These are phyloP conservation scores for Abscondita cerata DNA, from an alignment of 2,888 invertebrate species.

Conservation along the genomic window DNA sequence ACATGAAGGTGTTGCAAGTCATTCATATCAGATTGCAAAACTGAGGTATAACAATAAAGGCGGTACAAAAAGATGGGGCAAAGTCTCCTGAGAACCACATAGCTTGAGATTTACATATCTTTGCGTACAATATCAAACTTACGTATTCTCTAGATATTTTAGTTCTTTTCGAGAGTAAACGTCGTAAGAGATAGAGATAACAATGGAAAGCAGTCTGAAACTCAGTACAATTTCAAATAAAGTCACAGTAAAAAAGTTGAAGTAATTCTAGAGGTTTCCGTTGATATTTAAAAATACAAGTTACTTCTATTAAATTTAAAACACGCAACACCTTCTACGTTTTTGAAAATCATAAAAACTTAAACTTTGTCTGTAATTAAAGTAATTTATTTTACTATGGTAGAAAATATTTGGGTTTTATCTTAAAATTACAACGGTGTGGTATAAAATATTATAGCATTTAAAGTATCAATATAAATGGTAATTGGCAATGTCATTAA, in stretches of 20 bases:
- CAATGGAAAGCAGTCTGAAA: not conserved
- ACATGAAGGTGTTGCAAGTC: constrained; percentile 42
- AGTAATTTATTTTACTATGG: no score
- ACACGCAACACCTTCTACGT: no score
- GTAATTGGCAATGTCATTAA: no score
- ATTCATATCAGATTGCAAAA: constrained; percentile 41
- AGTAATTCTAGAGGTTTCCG: constrained; percentile 16
- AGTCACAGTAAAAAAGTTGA: constrained; percentile 17
- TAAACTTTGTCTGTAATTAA: no score
- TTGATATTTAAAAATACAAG: constrained; percentile 23
- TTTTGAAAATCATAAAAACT: no score
- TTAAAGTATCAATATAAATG: no score
- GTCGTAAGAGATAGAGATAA: constrained; percentile 5
- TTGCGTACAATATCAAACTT: constrained; percentile 14
- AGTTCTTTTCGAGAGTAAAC: constrained; percentile 6
- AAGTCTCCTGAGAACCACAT: constrained; percentile 43
- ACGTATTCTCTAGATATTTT: constrained; percentile 12
- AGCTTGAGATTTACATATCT: constrained; percentile 46
- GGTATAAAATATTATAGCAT: no score
- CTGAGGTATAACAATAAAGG: constrained; percentile 42
- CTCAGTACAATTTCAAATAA: constrained; percentile 1
- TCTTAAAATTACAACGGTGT: no score
- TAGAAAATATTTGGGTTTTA: no score
- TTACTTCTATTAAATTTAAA: no score
- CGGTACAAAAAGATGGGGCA: constrained; percentile 43